Base-by-base conservation (phyloP, 2,113 vertebrate species). In the Caretta caretta region DNA sequence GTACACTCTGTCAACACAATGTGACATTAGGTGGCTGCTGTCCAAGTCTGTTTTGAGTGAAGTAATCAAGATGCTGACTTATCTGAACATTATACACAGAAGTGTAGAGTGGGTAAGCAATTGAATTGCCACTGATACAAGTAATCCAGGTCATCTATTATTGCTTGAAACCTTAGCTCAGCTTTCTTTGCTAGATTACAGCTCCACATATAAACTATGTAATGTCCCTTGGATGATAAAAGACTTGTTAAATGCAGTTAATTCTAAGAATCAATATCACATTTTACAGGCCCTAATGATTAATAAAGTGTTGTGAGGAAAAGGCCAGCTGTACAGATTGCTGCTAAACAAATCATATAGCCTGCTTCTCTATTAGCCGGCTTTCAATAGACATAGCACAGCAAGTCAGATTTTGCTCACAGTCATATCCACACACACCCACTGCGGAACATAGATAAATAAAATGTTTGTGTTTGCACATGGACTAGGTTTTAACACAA, bases 231-330 rank as follows among this genome's bases (percentile, higher is more conserved):
- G 20, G n/a, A 46, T 6, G 31, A 86, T 62, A 65, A 92, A 94
- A 65, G 54, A 83, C 27, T 82, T 80, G 29, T 85, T 91, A 88
- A 93, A 93, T 50, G 86, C 80, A 79, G 35, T 94, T 91, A 69
- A 87, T 89, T 86, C 85, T 50, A 72, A 65, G 57, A 38, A 94
- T 84, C 87, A 94, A 16, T 75, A 91, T 78, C 84, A 75, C 38
- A 84, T 88, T 69, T 95, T 93, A 20, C 5, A 65, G 79, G 46
- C 5, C 19, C 85, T 76, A n/a, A 27, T 86, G 72, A 92, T 93
- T 92, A 84, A 90, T 24, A 72, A 76, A 46, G 53, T 72, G 78
- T 81, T 90, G 29, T 50, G 42, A 81, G 17, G 59, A 65, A 65
- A 89, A 87, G 72, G 87, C 42, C 87, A 87, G 27, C 56, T 76